Evolutionary conservation across 2,797 vertebrate genomes (phyloP), one percentile per base, ranked within the genome.

Genomic region (Anabas testudineus): DNA sequence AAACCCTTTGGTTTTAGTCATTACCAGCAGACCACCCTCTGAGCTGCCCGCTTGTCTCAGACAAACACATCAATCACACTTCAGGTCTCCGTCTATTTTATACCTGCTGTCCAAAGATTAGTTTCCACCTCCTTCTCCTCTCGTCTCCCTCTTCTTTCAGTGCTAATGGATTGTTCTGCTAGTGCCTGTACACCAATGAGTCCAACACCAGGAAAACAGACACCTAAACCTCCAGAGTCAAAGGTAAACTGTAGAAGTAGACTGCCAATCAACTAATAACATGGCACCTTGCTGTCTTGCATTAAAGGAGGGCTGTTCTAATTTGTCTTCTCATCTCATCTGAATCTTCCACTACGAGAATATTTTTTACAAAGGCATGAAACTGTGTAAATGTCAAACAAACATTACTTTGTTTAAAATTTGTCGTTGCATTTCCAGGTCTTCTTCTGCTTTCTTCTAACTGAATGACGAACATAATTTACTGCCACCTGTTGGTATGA

Each of bases 181-280:
- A 85, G 88, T 74, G 87, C 90, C 71, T 89, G 78, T 51, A 78
- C 73, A 76, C 91, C 87, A 88, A 85, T 79, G 71, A 52, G 39
- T 28, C 65, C 71, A 63, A 70, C 76, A 65, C 76, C 43, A 19
- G 43, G 36, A 70, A 71, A 62, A 36, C 30, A 41, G 62, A 53
- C 80, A 58, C 65, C 58, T 65, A 54, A 85, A 61, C 73, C 84
- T 69, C 37, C 26, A 2, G 60, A 86, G 82, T 91, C 84, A 90
- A 75, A 83, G 63, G 77, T 56, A 37, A 68, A 60, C 60, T 30
- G 67, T 64, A 64, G 62, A 67, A 54, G 80, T 39, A 53, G 47
- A 67, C 74, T 41, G 58, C 71, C 79, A 78, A 85, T 87, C 73
- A 84, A 83, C 65, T 32, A 37, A 37, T 4, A 28, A 26, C 26